A percentile compares a stretch with the other conserved stretches of the same genome.
Evolutionary conservation across 1,140 invertebrate genomes (phyloP).

Genomic region (Condylostylus longicornis): DNA sequence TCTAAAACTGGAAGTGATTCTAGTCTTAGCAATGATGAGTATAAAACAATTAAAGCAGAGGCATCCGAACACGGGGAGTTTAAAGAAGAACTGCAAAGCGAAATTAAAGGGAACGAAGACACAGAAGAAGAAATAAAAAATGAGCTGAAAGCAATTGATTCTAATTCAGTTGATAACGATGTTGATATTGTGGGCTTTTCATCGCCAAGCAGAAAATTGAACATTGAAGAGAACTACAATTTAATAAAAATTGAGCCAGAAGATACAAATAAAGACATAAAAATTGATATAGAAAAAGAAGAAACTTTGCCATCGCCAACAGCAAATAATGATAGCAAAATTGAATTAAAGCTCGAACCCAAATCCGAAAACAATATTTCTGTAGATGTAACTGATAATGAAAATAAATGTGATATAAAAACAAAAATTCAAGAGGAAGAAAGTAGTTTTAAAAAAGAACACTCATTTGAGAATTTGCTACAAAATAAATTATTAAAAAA

Average conservation of each 20-base stretch:
- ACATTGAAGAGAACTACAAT: constrained; percentile 29
- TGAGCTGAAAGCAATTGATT: neutral
- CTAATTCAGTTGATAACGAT: constrained; percentile 15
- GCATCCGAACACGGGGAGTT: constrained; percentile 3
- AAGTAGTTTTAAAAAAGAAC: no score
- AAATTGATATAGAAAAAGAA: constrained; percentile 29
- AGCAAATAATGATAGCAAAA: no score
- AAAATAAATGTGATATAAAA: no score
- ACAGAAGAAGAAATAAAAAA: neutral
- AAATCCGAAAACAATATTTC: no score
- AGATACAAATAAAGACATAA: constrained; percentile 26
- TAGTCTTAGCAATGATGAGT: neutral
- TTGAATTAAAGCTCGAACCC: no score
- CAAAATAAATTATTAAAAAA: no score
- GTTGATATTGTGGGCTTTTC: constrained; percentile 27
- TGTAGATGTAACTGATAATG: no score
- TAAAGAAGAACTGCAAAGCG: constrained; percentile 14
- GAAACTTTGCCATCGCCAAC: no score
- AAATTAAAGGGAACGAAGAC: constrained; percentile 2
- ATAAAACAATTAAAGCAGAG: constrained; percentile 2
- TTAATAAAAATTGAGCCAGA: constrained; percentile 27
- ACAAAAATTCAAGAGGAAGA: no score
- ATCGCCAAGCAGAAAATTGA: constrained; percentile 24
- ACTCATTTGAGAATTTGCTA: no score
- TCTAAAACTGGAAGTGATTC: neutral